Conservation (phyloP, 2,113 vertebrate genomes). For the Rattus norvegicus region DNA sequence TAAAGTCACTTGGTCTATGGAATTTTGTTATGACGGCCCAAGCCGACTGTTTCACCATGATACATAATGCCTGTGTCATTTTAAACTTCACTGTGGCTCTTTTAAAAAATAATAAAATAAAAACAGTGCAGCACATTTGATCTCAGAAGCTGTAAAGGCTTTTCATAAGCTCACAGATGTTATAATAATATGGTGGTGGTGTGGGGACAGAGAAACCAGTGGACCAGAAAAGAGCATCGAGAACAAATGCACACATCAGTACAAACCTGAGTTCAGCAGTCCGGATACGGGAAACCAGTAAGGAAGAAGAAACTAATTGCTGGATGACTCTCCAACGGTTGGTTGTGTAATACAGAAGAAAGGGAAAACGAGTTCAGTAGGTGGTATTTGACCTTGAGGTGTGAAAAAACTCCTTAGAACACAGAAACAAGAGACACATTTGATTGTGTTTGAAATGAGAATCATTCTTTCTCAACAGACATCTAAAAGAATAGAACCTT, state of each 20-base stretch:
- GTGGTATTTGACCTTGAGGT: background rate
- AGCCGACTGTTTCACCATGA: background rate
- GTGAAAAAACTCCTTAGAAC: background rate
- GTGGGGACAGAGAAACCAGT: background rate
- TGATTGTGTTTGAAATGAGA: background rate
- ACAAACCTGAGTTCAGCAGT: background rate
- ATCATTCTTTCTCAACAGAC: slow-evolving; percentile 14
- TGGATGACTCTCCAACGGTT: background rate
- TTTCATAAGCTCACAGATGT: background rate
- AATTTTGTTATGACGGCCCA: background rate
- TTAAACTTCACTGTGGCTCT: background rate
- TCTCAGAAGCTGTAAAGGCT: background rate
- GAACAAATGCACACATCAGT: background rate
- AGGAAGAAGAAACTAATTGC: slow-evolving; percentile 2
- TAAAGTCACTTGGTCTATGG: background rate
- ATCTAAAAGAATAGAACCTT: background rate
- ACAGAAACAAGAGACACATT: slow-evolving; percentile 27
- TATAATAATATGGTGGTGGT: background rate
- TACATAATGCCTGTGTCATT: background rate
- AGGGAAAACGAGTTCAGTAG: background rate
- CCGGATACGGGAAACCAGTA: background rate
- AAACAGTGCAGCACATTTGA: background rate
- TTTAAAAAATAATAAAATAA: background rate
- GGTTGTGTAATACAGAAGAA: background rate
- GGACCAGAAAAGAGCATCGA: background rate